A percentile compares a stretch with the other conserved stretches of the same genome.
Evolutionary conservation across 64 coral and sea anemone genomes (phyloP).

Genomic region (Hydrozoanthus tunicans): DNA sequence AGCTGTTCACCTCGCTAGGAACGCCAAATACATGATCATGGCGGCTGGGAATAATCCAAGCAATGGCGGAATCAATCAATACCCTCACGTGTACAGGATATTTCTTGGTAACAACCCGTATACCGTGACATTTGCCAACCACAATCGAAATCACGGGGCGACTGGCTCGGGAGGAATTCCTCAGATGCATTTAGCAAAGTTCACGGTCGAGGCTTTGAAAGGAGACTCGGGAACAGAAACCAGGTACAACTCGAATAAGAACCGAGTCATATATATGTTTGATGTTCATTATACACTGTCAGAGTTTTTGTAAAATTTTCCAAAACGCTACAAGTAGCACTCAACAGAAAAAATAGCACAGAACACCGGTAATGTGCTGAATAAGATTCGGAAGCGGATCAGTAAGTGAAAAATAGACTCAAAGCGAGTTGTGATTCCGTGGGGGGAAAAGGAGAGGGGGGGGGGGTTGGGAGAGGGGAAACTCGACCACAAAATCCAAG

Average conservation of each 20-base stretch:
- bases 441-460: too few species aligned
- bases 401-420: too few species aligned
- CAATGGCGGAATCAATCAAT: constrained; percentile 74
- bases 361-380: too few species aligned
- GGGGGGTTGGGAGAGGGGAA: too few species aligned
- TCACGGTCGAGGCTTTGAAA: constrained; percentile 75
- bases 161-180: constrained; percentile 59
- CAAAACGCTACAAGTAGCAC: too few species aligned
- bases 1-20: constrained; percentile 72
- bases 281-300: too few species aligned
- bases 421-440: too few species aligned
- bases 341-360: too few species aligned
- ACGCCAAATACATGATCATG: constrained; percentile 86
- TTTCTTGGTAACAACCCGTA: constrained; percentile 66
- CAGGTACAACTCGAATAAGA: background rate
- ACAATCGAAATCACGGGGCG: constrained; percentile 69
- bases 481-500: too few species aligned
- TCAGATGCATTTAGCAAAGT: constrained; percentile 83
- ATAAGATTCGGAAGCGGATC: too few species aligned
- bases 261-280: too few species aligned
- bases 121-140: constrained; percentile 89
- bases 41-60: constrained; percentile 80
- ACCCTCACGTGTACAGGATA: constrained; percentile 75
- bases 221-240: constrained; percentile 69
- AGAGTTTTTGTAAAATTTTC: too few species aligned